These are phyloP conservation scores for Alcis repandata DNA, from an alignment of 2,888 invertebrate species.

Conservation along the genomic window DNA sequence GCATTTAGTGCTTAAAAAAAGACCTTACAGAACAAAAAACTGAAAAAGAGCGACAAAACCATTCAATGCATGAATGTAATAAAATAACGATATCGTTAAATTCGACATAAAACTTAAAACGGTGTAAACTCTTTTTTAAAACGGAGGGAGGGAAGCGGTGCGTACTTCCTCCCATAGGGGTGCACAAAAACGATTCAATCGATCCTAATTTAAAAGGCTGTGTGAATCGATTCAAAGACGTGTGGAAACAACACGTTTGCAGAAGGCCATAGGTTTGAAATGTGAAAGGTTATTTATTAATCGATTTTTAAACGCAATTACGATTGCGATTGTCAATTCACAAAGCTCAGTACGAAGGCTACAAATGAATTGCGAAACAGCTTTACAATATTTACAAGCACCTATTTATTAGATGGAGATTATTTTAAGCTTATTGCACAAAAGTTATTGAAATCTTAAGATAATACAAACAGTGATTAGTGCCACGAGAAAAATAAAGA, in stretches of 20 bases:
- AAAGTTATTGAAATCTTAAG: background rate
- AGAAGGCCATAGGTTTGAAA: conserved; percentile 64
- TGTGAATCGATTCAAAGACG: conserved; percentile 59
- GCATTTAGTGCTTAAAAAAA: too few species aligned
- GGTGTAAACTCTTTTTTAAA: conserved; percentile 41
- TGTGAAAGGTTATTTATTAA: conserved; percentile 61
- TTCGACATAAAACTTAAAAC: conserved; percentile 18
- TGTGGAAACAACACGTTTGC: conserved; percentile 60
- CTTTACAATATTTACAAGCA: conserved; percentile 6
- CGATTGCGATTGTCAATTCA: conserved; percentile 46
- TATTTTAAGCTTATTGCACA: background rate
- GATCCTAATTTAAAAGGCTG: conserved; percentile 52
- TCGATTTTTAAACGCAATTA: conserved; percentile 51
- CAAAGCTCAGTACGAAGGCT: conserved; percentile 25
- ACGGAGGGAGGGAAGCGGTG: conserved; percentile 65
- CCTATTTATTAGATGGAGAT: background rate
- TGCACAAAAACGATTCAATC: conserved; percentile 52
- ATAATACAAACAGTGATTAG: background rate
- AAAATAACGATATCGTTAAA: conserved; percentile 2
- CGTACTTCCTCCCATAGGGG: conserved; percentile 66
- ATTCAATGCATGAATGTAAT: background rate
- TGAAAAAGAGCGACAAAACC: too few species aligned
- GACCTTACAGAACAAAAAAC: too few species aligned
- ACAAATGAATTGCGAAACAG: conserved; percentile 20
- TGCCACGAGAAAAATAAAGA: background rate